Evolutionary conservation across 2,797 vertebrate genomes (phyloP).

Genomic region (Molossus molossus): DNA sequence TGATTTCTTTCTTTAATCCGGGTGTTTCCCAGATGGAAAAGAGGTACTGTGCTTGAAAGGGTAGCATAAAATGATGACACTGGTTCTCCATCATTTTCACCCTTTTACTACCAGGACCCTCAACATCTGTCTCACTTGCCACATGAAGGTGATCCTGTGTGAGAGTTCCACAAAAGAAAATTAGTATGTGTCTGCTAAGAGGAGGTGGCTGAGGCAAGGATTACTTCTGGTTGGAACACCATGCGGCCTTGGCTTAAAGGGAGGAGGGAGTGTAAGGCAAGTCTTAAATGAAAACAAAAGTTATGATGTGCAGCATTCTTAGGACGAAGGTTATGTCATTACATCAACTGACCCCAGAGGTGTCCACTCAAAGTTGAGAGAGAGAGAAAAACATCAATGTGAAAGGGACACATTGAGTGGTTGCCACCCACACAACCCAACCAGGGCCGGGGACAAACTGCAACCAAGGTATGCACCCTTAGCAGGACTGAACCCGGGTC

Average conservation of each 20-base stretch:
- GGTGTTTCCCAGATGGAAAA: not conserved
- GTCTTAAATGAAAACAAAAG: not conserved
- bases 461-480: too few species aligned
- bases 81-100: not conserved
- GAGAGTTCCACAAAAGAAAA: not conserved
- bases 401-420: too few species aligned
- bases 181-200: not conserved
- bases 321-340: not conserved
- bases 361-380: not conserved
- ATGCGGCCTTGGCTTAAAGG: not conserved
- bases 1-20: not conserved
- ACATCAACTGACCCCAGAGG: conserved; percentile 1
- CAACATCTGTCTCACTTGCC: not conserved
- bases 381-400: too few species aligned
- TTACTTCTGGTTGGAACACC: not conserved
- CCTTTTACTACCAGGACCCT: not conserved
- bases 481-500: too few species aligned
- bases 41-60: not conserved
- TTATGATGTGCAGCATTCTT: not conserved
- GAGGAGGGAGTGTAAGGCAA: not conserved
- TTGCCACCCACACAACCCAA: too few species aligned
- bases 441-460: too few species aligned
- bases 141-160: not conserved
- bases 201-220: not conserved
- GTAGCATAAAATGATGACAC: not conserved